Percentiles rank a stretch among this genome's conserved stretches.
phyloP scores from a whole-genome alignment of 2,888 invertebrate species.

The Cosmia trapezina region DNA sequence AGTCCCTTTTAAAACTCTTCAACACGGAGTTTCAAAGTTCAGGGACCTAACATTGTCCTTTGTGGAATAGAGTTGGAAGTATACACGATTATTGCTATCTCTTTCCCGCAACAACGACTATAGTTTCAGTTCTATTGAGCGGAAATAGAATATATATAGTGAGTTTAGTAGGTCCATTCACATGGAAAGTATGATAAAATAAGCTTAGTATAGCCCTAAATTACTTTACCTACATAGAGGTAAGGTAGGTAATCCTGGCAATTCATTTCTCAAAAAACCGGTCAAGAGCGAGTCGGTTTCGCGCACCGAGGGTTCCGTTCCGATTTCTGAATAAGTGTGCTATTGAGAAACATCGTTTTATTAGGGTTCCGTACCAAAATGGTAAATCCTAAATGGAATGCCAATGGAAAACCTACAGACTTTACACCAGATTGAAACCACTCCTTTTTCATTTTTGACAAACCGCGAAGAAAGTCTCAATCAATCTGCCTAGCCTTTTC shows the following conservation, averaged over 20 bases:
- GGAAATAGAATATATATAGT: conserved; percentile 14
- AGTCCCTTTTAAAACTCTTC: conserved; percentile 55
- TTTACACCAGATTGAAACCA: too few relatives aligned
- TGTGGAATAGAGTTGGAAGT: conserved; percentile 20
- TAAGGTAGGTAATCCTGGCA: not conserved
- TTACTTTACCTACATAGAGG: not conserved
- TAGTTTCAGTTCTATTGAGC: conserved; percentile 54
- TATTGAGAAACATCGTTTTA: too few relatives aligned
- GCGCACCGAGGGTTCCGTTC: too few relatives aligned
- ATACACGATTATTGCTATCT: conserved; percentile 3
- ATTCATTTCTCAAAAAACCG: too few relatives aligned
- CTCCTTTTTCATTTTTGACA: too few relatives aligned
- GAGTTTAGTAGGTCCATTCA: conserved; percentile 39
- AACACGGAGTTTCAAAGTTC: conserved; percentile 48
- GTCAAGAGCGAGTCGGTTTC: too few relatives aligned
- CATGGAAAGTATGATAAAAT: conserved; percentile 48
- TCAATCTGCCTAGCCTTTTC: too few relatives aligned
- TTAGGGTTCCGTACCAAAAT: too few relatives aligned
- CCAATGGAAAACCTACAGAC: too few relatives aligned
- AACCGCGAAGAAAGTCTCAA: too few relatives aligned
- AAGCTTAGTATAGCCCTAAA: not conserved
- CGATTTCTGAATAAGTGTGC: too few relatives aligned
- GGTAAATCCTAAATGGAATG: too few relatives aligned
- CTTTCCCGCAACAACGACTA: conserved; percentile 31
- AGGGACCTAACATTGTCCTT: conserved; percentile 43